phyloP scores from a whole-genome alignment of 2,113 vertebrate species.

The Ginglymostoma cirratum region DNA sequence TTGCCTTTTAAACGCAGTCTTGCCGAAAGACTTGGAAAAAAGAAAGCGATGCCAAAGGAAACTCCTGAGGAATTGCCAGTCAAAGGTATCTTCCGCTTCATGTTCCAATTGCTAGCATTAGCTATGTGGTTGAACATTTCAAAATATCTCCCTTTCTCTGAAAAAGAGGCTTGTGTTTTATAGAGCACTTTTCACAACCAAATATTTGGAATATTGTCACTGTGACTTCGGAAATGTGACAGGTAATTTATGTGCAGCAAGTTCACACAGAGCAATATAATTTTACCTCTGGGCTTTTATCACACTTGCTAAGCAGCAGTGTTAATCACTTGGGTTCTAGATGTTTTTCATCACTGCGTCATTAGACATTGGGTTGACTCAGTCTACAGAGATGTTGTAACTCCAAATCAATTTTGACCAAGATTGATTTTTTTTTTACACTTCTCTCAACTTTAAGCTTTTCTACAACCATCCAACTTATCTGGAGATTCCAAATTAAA shows the following conservation, averaged over 20 bases:
- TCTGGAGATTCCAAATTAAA: neutral
- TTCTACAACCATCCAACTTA: too few species aligned
- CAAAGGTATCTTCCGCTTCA: conserved; percentile 56
- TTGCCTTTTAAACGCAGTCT: conserved; percentile 63
- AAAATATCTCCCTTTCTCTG: neutral
- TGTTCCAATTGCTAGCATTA: neutral
- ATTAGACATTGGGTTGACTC: neutral
- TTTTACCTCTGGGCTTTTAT: neutral
- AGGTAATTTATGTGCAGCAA: neutral
- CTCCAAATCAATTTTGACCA: neutral
- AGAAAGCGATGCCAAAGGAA: conserved; percentile 53
- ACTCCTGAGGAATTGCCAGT: conserved; percentile 46
- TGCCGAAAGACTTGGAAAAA: conserved; percentile 73
- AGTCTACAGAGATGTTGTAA: neutral
- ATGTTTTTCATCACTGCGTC: neutral
- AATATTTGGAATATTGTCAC: neutral
- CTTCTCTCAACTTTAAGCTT: neutral
- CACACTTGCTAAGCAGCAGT: neutral
- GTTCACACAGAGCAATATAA: neutral
- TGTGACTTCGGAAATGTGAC: neutral
- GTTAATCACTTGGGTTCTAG: neutral
- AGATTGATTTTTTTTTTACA: neutral
- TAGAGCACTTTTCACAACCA: neutral
- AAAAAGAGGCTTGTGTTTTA: neutral
- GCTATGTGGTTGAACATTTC: neutral